Evolutionary conservation across 1,140 invertebrate genomes (phyloP), one percentile per base, ranked within the genome.

Genomic region (Drosophila melanogaster): DNA sequence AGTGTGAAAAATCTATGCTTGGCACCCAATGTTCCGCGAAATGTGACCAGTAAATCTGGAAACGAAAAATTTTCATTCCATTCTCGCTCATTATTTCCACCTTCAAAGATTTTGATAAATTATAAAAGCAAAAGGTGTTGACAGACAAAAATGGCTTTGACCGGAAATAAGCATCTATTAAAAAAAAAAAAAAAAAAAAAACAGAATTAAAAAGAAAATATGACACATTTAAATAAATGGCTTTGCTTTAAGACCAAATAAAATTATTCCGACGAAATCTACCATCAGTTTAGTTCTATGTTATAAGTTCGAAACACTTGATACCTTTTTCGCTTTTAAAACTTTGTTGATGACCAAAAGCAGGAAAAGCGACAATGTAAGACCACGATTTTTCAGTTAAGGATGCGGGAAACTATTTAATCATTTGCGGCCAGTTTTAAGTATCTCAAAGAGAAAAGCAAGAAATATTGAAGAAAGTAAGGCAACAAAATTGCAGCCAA

Each of bases 1-100:
- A 87, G 79, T 89, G 84, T 83, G 77, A 83, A 89, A 89, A 80
- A 89, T 89, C 79, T 89, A 89, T 75, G 80, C 73, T 84, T 51
- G 56, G 17, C 67, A 74, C 64, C 84, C 83, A 87, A 87, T 84
- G 79, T 89, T 61, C 79, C 71, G 79, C 83, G 62, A 83, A 86
- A 86, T 76, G 70, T 79, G 78, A 75, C 61, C 83, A 69, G 67
- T 44, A 64, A 53, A 38, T 10, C 30, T 30, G 8, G 2, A 30
- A 10, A 30, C 0, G 30, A 30, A 30, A 26, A 30, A 30, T 8
- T 30, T 8, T 30, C 7, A 30, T 30, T 30, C 30, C 30, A 30
- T 30, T 30, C 2, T 3, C 30, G 8, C 7, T 10, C 30, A 30
- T 30, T 30, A 30, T 30, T 30, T 30, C 30, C 30, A 30, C 30